Conservation (phyloP, 2,113 vertebrate genomes). For the Prionailurus bengalensis region DNA sequence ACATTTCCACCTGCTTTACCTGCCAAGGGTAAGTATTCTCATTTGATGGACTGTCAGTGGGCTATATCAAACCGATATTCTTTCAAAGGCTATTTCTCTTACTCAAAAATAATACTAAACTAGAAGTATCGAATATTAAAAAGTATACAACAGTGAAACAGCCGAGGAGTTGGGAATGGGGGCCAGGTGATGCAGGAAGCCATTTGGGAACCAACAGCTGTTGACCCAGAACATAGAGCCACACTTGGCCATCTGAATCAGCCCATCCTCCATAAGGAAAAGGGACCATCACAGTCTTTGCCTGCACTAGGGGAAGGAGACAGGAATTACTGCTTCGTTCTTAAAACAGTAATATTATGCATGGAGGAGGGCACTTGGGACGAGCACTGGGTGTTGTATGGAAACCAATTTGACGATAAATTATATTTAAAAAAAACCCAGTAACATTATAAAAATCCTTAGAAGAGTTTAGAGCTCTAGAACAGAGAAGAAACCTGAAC, state of each 20-base stretch:
- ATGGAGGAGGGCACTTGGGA: no score
- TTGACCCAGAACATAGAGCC: background rate
- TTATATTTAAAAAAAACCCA: background rate
- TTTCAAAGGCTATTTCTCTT: background rate
- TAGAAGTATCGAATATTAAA: background rate
- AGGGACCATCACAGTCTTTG: background rate
- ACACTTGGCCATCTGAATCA: background rate
- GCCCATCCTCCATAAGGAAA: background rate
- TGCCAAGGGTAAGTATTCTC: constrained; percentile 12
- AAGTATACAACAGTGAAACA: background rate
- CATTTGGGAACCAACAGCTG: background rate
- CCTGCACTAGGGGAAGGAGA: background rate
- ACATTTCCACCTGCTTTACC: background rate
- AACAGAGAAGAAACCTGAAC: background rate
- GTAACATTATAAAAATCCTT: background rate
- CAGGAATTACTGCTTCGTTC: background rate
- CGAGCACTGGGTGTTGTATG: no score
- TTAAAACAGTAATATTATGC: background rate
- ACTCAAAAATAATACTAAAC: constrained; percentile 14
- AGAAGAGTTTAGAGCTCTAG: background rate
- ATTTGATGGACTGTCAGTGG: background rate
- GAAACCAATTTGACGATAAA: no score
- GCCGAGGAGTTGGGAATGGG: background rate
- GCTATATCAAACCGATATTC: constrained; percentile 15
- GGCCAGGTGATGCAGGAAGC: background rate